Conservation (phyloP, 2,797 vertebrate species). For the Poeciliopsis gracilis region DNA sequence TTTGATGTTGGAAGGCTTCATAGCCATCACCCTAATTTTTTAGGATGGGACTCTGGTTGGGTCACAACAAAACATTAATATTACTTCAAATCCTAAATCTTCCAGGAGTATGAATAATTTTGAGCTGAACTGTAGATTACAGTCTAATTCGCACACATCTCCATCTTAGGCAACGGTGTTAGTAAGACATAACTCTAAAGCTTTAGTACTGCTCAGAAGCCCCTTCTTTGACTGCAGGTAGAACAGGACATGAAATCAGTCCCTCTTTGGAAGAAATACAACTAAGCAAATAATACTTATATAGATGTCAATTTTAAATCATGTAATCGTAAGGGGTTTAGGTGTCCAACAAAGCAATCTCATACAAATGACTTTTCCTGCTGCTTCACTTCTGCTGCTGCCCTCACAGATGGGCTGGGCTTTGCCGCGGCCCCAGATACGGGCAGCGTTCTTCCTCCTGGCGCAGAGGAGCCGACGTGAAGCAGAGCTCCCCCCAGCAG, state of each 20-base stretch:
- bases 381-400: conserved; percentile 64
- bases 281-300: neutral
- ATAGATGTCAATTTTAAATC: conserved; percentile 11
- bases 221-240: neutral
- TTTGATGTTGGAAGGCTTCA: neutral
- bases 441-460: conserved; percentile 40
- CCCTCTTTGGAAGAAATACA: neutral
- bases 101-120: neutral
- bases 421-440: conserved; percentile 51
- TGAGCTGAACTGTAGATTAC: neutral
- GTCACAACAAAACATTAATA: neutral
- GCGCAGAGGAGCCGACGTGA: conserved; percentile 68
- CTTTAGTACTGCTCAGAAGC: neutral
- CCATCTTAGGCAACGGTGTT: no score
- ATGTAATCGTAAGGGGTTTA: neutral
- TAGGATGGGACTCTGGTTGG: neutral
- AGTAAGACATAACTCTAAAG: neutral
- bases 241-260: neutral
- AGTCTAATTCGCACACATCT: neutral
- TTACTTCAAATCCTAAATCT: neutral
- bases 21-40: neutral
- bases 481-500: conserved; percentile 75
- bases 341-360: conserved; percentile 28
- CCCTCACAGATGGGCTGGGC: conserved; percentile 39
- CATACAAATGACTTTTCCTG: conserved; percentile 78